Evolutionary conservation across 2,113 vertebrate species (phyloP).

Genomic region (Perca flavescens): DNA sequence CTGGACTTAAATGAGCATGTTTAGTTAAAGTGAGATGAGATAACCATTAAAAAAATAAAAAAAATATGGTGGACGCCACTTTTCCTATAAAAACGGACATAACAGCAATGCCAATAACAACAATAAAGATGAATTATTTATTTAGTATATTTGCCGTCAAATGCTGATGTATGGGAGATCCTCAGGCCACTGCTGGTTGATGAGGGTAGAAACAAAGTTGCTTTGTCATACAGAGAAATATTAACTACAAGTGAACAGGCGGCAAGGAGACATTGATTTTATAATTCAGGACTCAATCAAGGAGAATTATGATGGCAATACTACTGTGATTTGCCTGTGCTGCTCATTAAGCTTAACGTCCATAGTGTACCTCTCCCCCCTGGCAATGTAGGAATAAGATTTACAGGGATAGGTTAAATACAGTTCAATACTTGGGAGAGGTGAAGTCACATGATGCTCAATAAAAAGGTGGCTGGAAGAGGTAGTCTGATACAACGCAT

Average conservation of each 20-base stretch:
- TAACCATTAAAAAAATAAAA: neutral
- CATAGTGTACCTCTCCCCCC: slow-evolving; percentile 57
- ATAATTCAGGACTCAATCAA: slow-evolving; percentile 79
- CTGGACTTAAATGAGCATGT: neutral
- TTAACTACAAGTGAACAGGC: slow-evolving; percentile 74
- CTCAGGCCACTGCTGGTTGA: slow-evolving; percentile 57
- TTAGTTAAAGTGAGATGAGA: slow-evolving; percentile 26
- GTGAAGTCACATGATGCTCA: slow-evolving; percentile 54
- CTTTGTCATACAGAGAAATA: slow-evolving; percentile 73
- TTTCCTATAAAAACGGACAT: slow-evolving; percentile 35
- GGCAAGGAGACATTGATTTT: slow-evolving; percentile 80
- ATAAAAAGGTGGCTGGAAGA: slow-evolving; percentile 47
- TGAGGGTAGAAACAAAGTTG: slow-evolving; percentile 70
- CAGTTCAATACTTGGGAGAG: slow-evolving; percentile 57
- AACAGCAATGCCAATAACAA: slow-evolving; percentile 66
- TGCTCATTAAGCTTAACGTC: slow-evolving; percentile 77
- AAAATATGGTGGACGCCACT: neutral
- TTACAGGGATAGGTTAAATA: slow-evolving; percentile 65
- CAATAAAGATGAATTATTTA: slow-evolving; percentile 69
- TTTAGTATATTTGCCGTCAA: slow-evolving; percentile 38
- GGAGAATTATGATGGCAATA: slow-evolving; percentile 77
- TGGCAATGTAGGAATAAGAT: slow-evolving; percentile 62
- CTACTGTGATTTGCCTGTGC: slow-evolving; percentile 64
- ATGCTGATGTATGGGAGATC: slow-evolving; percentile 53
- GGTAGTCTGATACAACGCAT: neutral